A percentile compares a stretch with the other conserved stretches of the same genome.
Conservation (phyloP, 2,797 vertebrate genomes). For the Leptatherina wallacei region DNA sequence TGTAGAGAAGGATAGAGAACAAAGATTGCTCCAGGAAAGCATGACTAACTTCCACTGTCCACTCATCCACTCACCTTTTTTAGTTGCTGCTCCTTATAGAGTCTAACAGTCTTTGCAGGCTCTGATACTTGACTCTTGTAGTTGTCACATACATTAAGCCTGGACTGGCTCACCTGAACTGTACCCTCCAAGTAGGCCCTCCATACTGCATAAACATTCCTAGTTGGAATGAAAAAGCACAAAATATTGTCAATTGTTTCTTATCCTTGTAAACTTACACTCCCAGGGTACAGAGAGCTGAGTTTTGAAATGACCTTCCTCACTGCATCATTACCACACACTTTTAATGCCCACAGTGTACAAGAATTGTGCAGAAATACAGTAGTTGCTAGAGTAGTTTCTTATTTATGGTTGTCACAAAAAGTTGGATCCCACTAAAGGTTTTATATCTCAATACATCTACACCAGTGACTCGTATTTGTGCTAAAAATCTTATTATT, state of each 20-base stretch:
- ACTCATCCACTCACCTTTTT: conserved; percentile 86
- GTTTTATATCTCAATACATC: conserved; percentile 29
- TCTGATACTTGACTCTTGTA: conserved; percentile 96
- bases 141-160: conserved; percentile 95
- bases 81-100: conserved; percentile 97
- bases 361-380: conserved; percentile 5
- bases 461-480: conserved; percentile 29
- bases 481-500: neutral
- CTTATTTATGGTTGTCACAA: conserved; percentile 5
- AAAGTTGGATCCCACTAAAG: conserved; percentile 13
- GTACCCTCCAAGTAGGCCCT: conserved; percentile 95
- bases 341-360: neutral
- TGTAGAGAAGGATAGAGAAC: conserved; percentile 18
- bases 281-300: neutral
- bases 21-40: conserved; percentile 17
- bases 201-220: conserved; percentile 97
- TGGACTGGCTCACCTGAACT: conserved; percentile 94
- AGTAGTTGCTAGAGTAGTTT: neutral
- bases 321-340: neutral
- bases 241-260: neutral
- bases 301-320: conserved; percentile 3
- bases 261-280: neutral
- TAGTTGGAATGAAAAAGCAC: conserved; percentile 57
- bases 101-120: conserved; percentile 91
- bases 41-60: conserved; percentile 11